Conservation (phyloP, 2,888 invertebrate species). For the Sicus ferrugineus region DNA sequence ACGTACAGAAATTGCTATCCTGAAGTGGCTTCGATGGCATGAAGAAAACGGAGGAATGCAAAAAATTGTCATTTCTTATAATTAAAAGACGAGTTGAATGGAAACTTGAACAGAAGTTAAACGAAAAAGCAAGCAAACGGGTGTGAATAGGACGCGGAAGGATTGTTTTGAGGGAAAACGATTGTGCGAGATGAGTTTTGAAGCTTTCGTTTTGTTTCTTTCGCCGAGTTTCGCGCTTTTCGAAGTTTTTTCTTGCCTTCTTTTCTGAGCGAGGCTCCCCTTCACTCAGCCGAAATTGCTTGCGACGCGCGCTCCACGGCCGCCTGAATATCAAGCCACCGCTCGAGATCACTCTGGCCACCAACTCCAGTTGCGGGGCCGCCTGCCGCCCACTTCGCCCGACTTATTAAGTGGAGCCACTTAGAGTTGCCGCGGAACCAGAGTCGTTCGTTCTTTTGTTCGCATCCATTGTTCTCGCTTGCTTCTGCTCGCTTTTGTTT, state of each 20-base stretch:
- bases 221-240: not conserved
- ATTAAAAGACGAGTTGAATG: no score
- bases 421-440: conserved; percentile 1
- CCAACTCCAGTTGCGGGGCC: not conserved
- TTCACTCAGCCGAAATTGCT: not conserved
- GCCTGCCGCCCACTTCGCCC: not conserved
- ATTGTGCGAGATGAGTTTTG: no score
- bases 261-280: not conserved
- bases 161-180: no score
- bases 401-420: conserved; percentile 28
- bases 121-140: no score
- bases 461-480: not conserved
- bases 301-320: not conserved
- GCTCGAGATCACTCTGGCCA: not conserved
- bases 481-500: not conserved
- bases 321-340: not conserved
- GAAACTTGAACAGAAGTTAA: no score
- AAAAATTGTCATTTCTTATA: no score
- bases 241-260: not conserved
- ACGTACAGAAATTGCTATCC: no score
- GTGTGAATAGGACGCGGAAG: no score
- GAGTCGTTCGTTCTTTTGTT: not conserved
- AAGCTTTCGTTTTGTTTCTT: not conserved
- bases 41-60: no score
- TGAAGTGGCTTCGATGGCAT: no score